Evolutionary conservation across 2,797 vertebrate species (phyloP).

Genomic region (Melanotaenia parkinsoni): DNA sequence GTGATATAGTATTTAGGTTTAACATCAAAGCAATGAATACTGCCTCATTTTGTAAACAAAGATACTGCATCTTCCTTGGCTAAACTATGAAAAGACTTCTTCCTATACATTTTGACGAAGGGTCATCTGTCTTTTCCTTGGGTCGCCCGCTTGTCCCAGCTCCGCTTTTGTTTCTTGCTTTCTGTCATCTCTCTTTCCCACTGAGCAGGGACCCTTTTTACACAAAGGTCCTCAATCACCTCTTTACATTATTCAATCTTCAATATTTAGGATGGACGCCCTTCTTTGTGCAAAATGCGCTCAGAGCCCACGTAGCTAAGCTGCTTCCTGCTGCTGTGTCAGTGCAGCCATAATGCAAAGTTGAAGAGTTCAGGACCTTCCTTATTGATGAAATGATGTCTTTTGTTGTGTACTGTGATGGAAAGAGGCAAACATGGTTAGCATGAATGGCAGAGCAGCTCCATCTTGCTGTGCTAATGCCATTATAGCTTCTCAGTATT

Average conservation of each 20-base stretch:
- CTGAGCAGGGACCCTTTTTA: conserved; percentile 65
- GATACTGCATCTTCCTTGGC: conserved; percentile 11
- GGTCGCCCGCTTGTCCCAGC: conserved; percentile 44
- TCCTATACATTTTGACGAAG: conserved; percentile 42
- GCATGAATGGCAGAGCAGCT: conserved; percentile 70
- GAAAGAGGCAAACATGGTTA: conserved; percentile 78
- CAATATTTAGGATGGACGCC: conserved; percentile 70
- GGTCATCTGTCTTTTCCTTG: conserved; percentile 44
- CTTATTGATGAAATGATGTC: conserved; percentile 72
- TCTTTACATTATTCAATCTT: conserved; percentile 74
- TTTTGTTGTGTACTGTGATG: conserved; percentile 73
- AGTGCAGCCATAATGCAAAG: conserved; percentile 73
- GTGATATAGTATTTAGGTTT: background rate
- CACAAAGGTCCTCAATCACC: conserved; percentile 69
- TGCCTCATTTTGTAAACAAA: conserved; percentile 25
- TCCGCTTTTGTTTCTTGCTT: conserved; percentile 63
- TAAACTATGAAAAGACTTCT: conserved; percentile 45
- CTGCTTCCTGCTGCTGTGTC: conserved; percentile 70
- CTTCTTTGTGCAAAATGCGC: conserved; percentile 64
- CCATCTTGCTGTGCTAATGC: conserved; percentile 77
- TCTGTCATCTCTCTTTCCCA: conserved; percentile 50
- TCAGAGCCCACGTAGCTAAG: conserved; percentile 47
- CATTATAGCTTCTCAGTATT: conserved; percentile 74
- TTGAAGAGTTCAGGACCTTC: conserved; percentile 81
- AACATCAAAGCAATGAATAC: conserved; percentile 1